A percentile compares a stretch with the other conserved stretches of the same genome.
Evolutionary conservation across 2,113 vertebrate species (phyloP).

Genomic region (Sebastes fasciatus): DNA sequence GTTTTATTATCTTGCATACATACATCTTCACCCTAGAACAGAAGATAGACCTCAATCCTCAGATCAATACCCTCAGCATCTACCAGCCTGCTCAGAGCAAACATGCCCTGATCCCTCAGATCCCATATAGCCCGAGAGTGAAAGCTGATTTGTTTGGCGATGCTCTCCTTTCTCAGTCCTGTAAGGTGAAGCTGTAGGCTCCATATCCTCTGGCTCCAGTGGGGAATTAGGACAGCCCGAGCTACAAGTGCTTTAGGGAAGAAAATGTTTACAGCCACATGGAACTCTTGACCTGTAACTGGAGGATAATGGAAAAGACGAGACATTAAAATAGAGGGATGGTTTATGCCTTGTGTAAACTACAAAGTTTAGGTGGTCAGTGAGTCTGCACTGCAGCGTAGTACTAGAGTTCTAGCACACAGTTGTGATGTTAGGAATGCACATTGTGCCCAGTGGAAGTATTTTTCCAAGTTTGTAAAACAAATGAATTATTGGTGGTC

Average conservation of each 20-base stretch:
- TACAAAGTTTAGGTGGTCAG: background rate
- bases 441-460: background rate
- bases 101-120: conserved; percentile 67
- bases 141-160: conserved; percentile 63
- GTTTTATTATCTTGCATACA: background rate
- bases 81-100: conserved; percentile 48
- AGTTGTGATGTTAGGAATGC: conserved; percentile 13
- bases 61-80: conserved; percentile 60
- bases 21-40: conserved; percentile 18
- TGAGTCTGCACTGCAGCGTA: conserved; percentile 1
- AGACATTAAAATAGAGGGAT: background rate
- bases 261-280: conserved; percentile 17
- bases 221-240: conserved; percentile 37
- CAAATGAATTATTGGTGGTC: conserved; percentile 9
- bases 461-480: background rate
- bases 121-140: conserved; percentile 50
- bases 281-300: conserved; percentile 26
- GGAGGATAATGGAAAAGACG: conserved; percentile 8
- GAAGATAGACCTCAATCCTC: conserved; percentile 44
- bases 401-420: background rate
- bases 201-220: conserved; percentile 11
- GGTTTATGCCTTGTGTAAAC: background rate
- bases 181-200: conserved; percentile 52
- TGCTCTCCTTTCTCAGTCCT: conserved; percentile 40
- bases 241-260: conserved; percentile 27